Evolutionary conservation across 2,888 invertebrate genomes (phyloP).

Genomic region (Pherbina coryleti): DNA sequence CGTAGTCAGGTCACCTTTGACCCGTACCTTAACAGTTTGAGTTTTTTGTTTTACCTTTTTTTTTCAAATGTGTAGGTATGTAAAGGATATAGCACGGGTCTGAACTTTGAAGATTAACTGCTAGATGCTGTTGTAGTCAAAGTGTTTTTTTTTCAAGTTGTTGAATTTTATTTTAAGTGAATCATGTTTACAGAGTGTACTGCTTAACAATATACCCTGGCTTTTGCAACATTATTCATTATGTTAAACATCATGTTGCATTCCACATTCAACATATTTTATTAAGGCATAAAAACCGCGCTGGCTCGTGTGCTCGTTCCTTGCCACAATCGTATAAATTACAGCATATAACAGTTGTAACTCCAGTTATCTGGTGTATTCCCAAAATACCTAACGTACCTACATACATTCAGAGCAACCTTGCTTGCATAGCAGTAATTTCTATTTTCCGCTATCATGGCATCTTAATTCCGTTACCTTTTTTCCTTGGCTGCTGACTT

Average conservation of each 20-base stretch:
- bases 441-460: conserved; percentile 44
- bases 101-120: neutral
- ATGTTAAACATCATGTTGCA: neutral
- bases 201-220: neutral
- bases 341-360: neutral
- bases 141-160: neutral
- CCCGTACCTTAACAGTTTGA: conserved; percentile 10
- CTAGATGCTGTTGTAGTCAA: no score
- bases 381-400: neutral
- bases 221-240: neutral
- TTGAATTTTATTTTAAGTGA: conserved; percentile 1
- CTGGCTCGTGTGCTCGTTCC: neutral
- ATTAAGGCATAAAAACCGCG: neutral
- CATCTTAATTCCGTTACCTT: conserved; percentile 46
- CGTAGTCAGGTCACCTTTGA: conserved; percentile 39
- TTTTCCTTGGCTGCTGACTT: conserved; percentile 37
- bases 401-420: no score
- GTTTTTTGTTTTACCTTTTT: neutral
- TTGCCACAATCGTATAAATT: conserved; percentile 26
- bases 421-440: conserved; percentile 22
- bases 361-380: neutral
- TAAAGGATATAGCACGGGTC: neutral
- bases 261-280: neutral
- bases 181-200: neutral
- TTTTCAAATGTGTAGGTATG: neutral